Percentiles rank a stretch among this genome's conserved stretches.
Conservation (phyloP, 2,888 invertebrate species). For the Coelinius sp. region DNA sequence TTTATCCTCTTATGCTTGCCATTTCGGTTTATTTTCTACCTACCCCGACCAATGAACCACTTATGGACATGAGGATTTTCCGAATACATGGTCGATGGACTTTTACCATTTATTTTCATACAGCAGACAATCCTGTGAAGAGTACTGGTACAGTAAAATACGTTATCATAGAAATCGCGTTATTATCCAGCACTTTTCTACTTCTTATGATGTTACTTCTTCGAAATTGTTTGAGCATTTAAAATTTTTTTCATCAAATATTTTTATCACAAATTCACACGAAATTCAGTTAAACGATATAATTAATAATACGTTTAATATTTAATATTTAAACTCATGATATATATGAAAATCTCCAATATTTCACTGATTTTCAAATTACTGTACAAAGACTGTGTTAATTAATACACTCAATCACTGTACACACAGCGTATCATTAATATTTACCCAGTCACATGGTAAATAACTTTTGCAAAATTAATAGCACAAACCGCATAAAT, state of each 20-base stretch:
- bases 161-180: conserved; percentile 60
- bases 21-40: neutral
- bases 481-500: neutral
- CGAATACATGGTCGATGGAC: conserved; percentile 19
- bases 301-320: neutral
- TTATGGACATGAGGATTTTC: conserved; percentile 3
- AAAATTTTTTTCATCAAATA: too few species aligned
- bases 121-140: conserved; percentile 32
- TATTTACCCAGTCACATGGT: neutral
- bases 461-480: neutral
- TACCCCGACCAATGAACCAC: neutral
- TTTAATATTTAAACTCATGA: neutral
- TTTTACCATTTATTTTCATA: neutral
- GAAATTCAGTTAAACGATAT: neutral
- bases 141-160: neutral
- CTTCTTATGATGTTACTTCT: too few species aligned
- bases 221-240: too few species aligned
- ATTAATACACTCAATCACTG: neutral
- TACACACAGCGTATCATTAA: neutral
- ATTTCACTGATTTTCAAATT: neutral
- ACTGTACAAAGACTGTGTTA: neutral
- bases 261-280: neutral
- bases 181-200: conserved; percentile 53
- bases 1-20: neutral
- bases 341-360: neutral